Evolutionary conservation across 2,797 vertebrate species (phyloP).

Genomic region (Sebastes steindachneri): DNA sequence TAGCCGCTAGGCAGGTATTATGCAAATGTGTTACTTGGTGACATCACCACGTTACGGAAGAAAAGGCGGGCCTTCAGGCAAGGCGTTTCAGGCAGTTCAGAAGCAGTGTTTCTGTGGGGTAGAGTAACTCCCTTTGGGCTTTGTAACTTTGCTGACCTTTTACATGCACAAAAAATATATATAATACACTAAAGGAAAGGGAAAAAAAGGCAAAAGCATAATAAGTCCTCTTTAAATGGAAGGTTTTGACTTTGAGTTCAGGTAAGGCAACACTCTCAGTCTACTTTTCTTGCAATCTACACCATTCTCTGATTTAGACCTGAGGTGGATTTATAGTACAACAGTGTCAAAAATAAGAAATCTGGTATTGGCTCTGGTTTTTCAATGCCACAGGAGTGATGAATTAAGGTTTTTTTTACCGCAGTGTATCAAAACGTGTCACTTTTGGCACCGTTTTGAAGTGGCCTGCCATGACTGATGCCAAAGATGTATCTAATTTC

Average conservation of each 20-base stretch:
- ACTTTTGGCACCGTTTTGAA: conserved; percentile 34
- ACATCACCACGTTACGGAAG: too few species aligned
- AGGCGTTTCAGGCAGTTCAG: too few species aligned
- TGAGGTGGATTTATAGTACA: not conserved
- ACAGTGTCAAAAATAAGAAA: conserved; percentile 6
- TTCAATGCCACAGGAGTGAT: conserved; percentile 6
- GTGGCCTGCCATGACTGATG: conserved; percentile 23
- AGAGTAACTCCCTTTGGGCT: too few species aligned
- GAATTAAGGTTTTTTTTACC: conserved; percentile 9
- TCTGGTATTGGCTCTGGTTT: not conserved
- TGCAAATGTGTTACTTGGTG: too few species aligned
- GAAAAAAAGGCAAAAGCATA: too few species aligned
- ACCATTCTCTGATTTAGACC: not conserved
- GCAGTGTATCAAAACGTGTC: conserved; percentile 33
- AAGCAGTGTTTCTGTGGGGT: too few species aligned
- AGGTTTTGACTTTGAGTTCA: not conserved
- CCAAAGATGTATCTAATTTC: conserved; percentile 38
- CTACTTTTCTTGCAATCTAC: not conserved
- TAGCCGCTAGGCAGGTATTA: too few species aligned
- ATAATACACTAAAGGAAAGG: too few species aligned
- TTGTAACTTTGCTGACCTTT: too few species aligned
- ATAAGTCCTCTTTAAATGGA: too few species aligned
- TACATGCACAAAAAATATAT: too few species aligned
- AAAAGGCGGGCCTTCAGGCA: too few species aligned
- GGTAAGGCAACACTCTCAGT: not conserved